Conservation (phyloP, 2,797 vertebrate species). For the Botia kubotai region DNA sequence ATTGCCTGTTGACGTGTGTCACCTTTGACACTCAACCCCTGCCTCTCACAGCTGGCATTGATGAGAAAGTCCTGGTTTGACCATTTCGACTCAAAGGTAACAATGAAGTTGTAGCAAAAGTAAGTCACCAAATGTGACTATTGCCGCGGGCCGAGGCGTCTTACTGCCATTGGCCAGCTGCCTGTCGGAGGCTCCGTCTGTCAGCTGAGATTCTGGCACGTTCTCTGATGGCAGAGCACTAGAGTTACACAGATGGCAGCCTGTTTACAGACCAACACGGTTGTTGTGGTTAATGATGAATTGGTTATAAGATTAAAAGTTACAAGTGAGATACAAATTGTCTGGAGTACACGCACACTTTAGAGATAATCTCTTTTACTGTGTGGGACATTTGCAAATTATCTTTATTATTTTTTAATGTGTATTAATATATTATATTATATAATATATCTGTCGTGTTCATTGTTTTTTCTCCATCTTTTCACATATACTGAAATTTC, state of each 20-base stretch:
- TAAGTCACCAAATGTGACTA: constrained; percentile 39
- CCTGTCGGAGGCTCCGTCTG: constrained; percentile 23
- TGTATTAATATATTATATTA: too few species aligned
- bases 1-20: neutral
- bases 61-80: neutral
- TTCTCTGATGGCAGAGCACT: neutral
- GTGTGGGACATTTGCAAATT: too few species aligned
- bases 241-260: constrained; percentile 34
- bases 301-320: constrained; percentile 43
- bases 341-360: constrained; percentile 8
- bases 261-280: constrained; percentile 25
- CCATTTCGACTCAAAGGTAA: constrained; percentile 50
- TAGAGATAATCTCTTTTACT: too few species aligned
- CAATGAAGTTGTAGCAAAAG: constrained; percentile 41
- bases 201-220: neutral
- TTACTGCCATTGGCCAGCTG: constrained; percentile 8
- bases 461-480: constrained; percentile 9
- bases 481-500: constrained; percentile 8
- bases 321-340: constrained; percentile 4
- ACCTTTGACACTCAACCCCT: constrained; percentile 10
- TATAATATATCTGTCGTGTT: neutral
- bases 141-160: constrained; percentile 1
- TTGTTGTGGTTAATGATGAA: constrained; percentile 37
- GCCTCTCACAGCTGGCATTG: constrained; percentile 9
- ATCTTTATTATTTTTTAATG: too few species aligned